Evolutionary conservation across 92 coral and sea anemone genomes (phyloP).

Genomic region (Umimayanthus chanpuru): DNA sequence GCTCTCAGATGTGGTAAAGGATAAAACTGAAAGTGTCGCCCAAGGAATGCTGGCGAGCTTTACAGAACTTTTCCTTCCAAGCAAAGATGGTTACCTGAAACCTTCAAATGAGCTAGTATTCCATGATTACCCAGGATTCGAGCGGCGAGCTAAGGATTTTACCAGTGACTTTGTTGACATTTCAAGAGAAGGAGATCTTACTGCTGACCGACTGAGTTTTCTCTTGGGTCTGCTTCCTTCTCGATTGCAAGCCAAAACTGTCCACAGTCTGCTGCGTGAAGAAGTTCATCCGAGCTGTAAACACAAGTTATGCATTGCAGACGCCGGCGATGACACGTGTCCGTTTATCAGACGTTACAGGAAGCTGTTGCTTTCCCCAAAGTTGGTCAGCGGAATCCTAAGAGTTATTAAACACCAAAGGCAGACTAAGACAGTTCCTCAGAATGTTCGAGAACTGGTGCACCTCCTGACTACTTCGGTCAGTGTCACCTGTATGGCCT

Average conservation of each 20-base stretch:
- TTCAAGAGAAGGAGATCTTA: constrained; percentile 87
- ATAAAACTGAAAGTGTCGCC: constrained; percentile 66
- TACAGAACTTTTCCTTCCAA: constrained; percentile 81
- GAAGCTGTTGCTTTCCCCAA: constrained; percentile 75
- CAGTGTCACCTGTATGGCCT: constrained; percentile 82
- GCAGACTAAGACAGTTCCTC: constrained; percentile 85
- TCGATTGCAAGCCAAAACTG: constrained; percentile 81
- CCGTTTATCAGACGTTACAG: constrained; percentile 77
- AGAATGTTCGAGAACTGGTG: constrained; percentile 82
- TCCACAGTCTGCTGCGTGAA: constrained; percentile 80
- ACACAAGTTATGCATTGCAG: constrained; percentile 81
- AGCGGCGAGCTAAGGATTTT: constrained; percentile 91
- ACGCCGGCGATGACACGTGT: constrained; percentile 63
- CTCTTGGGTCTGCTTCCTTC: constrained; percentile 83
- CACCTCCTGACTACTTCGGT: constrained; percentile 71
- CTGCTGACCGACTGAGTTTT: constrained; percentile 87
- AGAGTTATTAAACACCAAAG: constrained; percentile 90
- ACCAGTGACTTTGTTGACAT: constrained; percentile 91
- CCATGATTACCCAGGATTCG: constrained; percentile 89
- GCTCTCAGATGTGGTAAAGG: constrained; percentile 79
- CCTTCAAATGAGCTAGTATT: constrained; percentile 86
- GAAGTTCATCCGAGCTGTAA: constrained; percentile 87
- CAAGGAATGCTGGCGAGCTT: constrained; percentile 62
- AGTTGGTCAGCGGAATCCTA: constrained; percentile 79
- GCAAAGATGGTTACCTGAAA: constrained; percentile 86